These are phyloP conservation scores for Enteromius thamalakanensis DNA, from an alignment of 2,797 vertebrate genomes.

Conservation along the genomic window DNA sequence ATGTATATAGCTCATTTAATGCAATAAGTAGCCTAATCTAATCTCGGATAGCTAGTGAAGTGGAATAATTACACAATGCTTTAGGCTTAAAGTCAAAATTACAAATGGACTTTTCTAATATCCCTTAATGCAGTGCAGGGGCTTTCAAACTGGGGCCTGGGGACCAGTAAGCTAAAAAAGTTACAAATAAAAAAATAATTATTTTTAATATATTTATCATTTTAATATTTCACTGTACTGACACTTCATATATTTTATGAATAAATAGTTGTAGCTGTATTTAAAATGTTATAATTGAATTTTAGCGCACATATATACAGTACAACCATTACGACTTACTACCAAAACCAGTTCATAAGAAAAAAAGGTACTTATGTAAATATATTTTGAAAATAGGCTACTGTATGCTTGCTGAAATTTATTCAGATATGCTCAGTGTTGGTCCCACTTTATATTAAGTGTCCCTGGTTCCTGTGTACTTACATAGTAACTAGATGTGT, in stretches of 20 bases:
- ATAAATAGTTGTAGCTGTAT: background rate
- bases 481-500: no score
- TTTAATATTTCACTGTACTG: no score
- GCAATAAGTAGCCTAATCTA: background rate
- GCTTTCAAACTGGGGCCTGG: background rate
- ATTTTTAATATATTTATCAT: background rate
- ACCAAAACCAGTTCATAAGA: background rate
- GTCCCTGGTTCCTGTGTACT: no score
- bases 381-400: background rate
- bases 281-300: no score
- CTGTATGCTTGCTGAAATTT: background rate
- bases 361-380: background rate
- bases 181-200: background rate
- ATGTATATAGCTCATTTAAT: background rate
- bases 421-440: background rate
- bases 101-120: background rate
- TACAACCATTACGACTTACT: background rate
- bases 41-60: constrained; percentile 1
- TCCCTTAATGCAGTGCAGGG: background rate
- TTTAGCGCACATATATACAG: no score
- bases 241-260: background rate
- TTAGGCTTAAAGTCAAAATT: constrained; percentile 1
- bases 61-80: background rate
- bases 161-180: background rate
- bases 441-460: no score